These are phyloP conservation scores for Diadema setosum DNA, from an alignment of 35 echinoderm and acorn worm genomes.

Conservation along the genomic window DNA sequence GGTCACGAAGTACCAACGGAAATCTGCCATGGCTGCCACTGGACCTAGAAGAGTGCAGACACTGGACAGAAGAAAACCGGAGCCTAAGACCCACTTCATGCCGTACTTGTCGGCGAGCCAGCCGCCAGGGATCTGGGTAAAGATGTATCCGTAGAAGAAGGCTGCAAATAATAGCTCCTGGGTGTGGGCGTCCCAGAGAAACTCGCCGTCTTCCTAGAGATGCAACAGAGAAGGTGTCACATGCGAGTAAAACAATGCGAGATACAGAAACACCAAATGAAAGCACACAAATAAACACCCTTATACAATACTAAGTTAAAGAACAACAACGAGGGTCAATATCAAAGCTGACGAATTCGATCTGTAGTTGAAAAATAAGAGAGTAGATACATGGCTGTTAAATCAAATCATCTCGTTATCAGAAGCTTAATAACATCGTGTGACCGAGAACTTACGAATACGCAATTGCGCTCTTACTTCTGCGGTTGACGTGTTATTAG, in stretches of 20 bases:
- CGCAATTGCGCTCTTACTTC: too few relatives aligned
- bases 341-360: neutral
- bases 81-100: constrained; percentile 71
- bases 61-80: constrained; percentile 74
- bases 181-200: constrained; percentile 67
- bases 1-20: constrained; percentile 47
- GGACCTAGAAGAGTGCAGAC: constrained; percentile 75
- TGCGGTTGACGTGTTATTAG: too few relatives aligned
- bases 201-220: constrained; percentile 29
- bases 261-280: neutral
- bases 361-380: too few relatives aligned
- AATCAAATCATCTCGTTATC: neutral
- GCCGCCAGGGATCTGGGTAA: constrained; percentile 91
- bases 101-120: constrained; percentile 66
- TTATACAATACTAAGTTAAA: neutral
- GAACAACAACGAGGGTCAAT: neutral
- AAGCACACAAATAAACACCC: neutral
- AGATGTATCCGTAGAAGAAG: constrained; percentile 95
- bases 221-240: too few relatives aligned
- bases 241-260: neutral
- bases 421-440: too few relatives aligned
- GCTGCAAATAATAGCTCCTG: constrained; percentile 75
- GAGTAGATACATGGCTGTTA: too few relatives aligned
- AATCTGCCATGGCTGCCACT: constrained; percentile 37
- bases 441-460: too few relatives aligned